Conservation (phyloP, 2,113 vertebrate genomes). For the Physeter macrocephalus region DNA sequence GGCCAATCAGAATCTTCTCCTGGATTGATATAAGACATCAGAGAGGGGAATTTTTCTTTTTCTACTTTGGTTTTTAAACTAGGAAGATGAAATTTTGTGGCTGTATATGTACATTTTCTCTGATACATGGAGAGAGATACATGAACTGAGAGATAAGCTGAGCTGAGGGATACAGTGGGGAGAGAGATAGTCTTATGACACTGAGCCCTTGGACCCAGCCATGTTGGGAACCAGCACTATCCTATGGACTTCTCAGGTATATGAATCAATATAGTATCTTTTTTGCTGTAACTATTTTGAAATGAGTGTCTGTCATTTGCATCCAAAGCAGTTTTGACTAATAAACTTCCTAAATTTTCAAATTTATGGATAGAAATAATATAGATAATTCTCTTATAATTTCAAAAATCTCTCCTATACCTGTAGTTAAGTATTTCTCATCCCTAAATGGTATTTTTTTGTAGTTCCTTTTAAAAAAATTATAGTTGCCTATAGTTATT, state of each 20-base stretch:
- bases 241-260: background rate
- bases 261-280: background rate
- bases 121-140: background rate
- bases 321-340: background rate
- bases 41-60: background rate
- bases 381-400: background rate
- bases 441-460: background rate
- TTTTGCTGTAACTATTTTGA: background rate
- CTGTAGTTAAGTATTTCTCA: background rate
- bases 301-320: background rate
- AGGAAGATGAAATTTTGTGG: background rate
- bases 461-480: background rate
- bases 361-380: background rate
- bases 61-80: background rate
- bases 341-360: background rate
- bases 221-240: background rate
- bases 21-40: background rate
- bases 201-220: background rate
- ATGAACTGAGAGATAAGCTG: background rate
- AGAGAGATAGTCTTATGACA: background rate
- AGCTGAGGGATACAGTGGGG: background rate
- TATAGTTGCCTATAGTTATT: background rate
- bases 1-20: background rate
- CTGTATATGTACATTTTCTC: background rate
- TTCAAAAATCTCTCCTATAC: background rate